Evolutionary conservation across 1,140 invertebrate genomes (phyloP).

Genomic region (Ganaspis sp.): DNA sequence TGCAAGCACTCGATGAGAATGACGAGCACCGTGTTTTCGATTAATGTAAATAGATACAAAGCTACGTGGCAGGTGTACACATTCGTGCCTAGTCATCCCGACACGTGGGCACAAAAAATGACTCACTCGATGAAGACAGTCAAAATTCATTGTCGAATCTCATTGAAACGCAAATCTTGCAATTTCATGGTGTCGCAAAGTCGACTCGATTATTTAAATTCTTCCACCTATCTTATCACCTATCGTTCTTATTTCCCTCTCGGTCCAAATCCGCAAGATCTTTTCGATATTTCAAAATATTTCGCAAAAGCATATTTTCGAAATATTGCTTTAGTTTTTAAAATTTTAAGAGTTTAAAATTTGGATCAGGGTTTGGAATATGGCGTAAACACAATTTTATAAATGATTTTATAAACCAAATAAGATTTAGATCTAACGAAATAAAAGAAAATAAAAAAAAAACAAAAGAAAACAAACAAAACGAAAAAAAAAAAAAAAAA

Average conservation of each 20-base stretch:
- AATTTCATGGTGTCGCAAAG: neutral
- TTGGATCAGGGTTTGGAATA: too few relatives aligned
- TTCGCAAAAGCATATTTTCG: constrained; percentile 46
- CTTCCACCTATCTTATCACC: neutral
- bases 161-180: neutral
- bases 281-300: neutral
- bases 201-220: neutral
- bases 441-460: too few relatives aligned
- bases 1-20: constrained; percentile 1
- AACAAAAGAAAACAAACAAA: too few relatives aligned
- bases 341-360: too few relatives aligned
- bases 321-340: too few relatives aligned
- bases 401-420: too few relatives aligned
- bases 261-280: neutral
- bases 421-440: too few relatives aligned
- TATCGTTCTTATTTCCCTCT: neutral
- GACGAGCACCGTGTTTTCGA: neutral
- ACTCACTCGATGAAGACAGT: constrained; percentile 4
- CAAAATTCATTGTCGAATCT: neutral
- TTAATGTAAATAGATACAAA: neutral
- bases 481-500: too few relatives aligned
- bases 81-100: neutral
- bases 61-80: neutral
- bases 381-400: too few relatives aligned
- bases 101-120: neutral